A percentile compares a stretch with the other conserved stretches of the same genome.
These are phyloP conservation scores for Tragulus kanchil DNA, from an alignment of 2,113 vertebrate genomes.

Conservation along the genomic window DNA sequence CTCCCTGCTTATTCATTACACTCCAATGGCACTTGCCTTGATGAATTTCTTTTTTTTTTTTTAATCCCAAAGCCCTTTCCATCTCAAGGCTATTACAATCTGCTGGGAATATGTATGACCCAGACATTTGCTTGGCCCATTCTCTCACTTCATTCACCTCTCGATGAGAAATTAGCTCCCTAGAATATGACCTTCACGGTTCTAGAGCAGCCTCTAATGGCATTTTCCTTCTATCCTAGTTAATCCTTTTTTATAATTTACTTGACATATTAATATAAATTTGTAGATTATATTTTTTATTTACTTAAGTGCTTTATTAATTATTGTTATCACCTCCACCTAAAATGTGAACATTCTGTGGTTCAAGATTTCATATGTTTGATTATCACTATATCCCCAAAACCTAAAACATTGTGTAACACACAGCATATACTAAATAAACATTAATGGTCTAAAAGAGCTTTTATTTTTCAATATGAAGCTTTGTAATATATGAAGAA, in stretches of 20 bases:
- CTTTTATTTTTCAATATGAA: conserved; percentile 24
- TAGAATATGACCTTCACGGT: background rate
- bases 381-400: background rate
- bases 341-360: background rate
- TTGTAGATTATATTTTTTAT: background rate
- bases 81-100: background rate
- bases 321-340: background rate
- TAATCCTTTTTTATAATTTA: conserved; percentile 9
- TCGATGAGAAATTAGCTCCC: background rate
- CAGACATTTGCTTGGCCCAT: background rate
- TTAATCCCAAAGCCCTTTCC: background rate
- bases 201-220: background rate
- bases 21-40: background rate
- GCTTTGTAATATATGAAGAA: background rate
- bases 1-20: background rate
- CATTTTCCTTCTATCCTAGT: background rate
- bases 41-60: background rate
- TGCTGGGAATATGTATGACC: background rate
- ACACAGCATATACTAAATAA: background rate
- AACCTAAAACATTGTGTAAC: background rate
- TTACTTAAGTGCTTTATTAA: background rate
- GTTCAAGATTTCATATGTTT: background rate
- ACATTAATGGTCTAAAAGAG: background rate
- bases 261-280: background rate
- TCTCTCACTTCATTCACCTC: background rate